phyloP scores from a whole-genome alignment of 2,113 vertebrate genomes.

The Thryonomys swinderianus region DNA sequence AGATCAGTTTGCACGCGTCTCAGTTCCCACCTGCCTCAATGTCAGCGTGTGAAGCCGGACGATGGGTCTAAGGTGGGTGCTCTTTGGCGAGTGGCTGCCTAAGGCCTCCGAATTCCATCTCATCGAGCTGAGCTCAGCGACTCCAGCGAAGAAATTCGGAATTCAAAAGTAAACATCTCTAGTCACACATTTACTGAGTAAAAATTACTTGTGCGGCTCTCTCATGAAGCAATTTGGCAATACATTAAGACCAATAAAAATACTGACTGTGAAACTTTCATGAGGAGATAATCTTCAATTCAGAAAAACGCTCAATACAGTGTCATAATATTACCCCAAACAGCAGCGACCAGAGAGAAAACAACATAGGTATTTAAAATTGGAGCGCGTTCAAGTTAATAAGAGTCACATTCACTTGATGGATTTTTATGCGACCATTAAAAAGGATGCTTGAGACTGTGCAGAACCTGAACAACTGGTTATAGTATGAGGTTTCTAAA shows the following conservation, averaged over 20 bases:
- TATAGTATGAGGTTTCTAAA: background rate
- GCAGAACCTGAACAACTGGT: background rate
- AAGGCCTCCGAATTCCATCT: background rate
- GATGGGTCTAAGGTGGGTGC: accelerated
- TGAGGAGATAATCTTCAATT: conserved; percentile 59
- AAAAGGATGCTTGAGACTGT: background rate
- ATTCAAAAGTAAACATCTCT: conserved; percentile 67
- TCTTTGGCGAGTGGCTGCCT: accelerated
- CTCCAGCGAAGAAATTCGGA: background rate
- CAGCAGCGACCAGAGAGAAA: background rate
- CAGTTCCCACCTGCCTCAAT: too few relatives aligned
- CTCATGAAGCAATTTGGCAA: conserved; percentile 60
- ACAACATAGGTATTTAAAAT: background rate
- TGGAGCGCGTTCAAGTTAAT: conserved; percentile 16
- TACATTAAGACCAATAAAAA: conserved; percentile 28
- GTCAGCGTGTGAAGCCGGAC: background rate
- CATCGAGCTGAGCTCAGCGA: background rate
- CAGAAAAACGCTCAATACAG: background rate
- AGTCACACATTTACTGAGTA: background rate
- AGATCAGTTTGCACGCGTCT: background rate
- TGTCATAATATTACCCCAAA: background rate
- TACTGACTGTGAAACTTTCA: conserved; percentile 65
- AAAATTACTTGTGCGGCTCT: background rate
- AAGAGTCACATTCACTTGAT: background rate
- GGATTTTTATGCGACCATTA: background rate